These are phyloP conservation scores for Chionoecetes opilio DNA, from an alignment of 1,140 invertebrate genomes.

Conservation along the genomic window DNA sequence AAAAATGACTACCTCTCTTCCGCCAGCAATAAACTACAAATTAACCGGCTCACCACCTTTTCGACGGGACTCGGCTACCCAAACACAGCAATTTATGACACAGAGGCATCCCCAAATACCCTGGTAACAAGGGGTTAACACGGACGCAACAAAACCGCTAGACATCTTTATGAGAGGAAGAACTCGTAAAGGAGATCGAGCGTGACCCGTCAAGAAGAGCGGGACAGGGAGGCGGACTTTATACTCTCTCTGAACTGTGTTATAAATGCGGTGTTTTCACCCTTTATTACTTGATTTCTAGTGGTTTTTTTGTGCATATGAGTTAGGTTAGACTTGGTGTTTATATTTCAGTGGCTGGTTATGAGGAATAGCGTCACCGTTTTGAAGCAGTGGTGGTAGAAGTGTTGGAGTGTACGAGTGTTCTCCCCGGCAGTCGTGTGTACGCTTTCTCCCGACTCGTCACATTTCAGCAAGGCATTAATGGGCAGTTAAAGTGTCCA, in stretches of 20 bases:
- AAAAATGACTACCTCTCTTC: neutral
- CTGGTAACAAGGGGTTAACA: constrained; percentile 73
- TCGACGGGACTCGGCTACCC: constrained; percentile 48
- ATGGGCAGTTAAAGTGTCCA: constrained; percentile 77
- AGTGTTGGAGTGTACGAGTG: neutral
- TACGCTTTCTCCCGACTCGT: constrained; percentile 46
- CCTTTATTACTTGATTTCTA: neutral
- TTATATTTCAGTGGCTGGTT: neutral
- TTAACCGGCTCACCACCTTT: constrained; percentile 64
- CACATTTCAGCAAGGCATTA: constrained; percentile 74
- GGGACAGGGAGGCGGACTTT: neutral
- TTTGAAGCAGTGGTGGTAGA: neutral
- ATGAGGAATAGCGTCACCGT: neutral
- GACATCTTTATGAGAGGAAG: constrained; percentile 73
- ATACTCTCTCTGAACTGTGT: neutral
- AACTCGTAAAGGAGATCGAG: constrained; percentile 69
- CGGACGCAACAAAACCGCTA: constrained; percentile 59
- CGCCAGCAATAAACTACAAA: constrained; percentile 36
- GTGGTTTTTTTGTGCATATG: neutral
- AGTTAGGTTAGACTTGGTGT: neutral
- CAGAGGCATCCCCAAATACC: constrained; percentile 45
- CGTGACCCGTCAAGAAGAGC: constrained; percentile 44
- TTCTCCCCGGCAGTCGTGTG: neutral
- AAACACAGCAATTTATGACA: constrained; percentile 64
- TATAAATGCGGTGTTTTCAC: neutral